Base-by-base conservation (phyloP, 2,113 vertebrate genomes). In the Notiomystis cincta region DNA sequence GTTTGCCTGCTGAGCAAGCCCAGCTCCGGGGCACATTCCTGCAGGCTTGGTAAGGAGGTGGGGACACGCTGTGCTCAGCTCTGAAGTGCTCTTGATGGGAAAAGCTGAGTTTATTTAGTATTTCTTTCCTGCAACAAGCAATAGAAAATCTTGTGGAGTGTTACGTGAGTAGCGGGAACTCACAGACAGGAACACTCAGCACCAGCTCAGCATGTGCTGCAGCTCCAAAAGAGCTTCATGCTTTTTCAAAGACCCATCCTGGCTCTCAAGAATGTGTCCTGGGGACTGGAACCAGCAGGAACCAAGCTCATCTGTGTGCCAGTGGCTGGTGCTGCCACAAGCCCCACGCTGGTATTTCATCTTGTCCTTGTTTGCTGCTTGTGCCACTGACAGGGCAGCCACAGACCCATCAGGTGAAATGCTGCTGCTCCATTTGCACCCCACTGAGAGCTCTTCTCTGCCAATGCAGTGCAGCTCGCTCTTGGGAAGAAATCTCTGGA, bases 181-280 rank as follows among this genome's bases (percentile, higher is more conserved):
- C 73, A 13, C 45, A 44, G 80, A 9, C 40, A 48, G 25, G 5
- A n/a, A 23, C 2, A 21, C 30, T 67, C 13, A 18, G 35, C 4
- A 3, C 15, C 45, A 53, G 81, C 28, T 73, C 64, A 31, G 50
- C 25, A 4, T 20, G 28, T 1, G 6, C 35, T 54, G 17, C 0
- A 0, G 23, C 57, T 90, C 16, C 0, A 30, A 35, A 45, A 18
- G 44, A 60, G 67, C 42, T 40, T 50, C 0, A 2, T 15, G 37
- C n/a, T 33, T 25, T 53, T 40, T 24, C 25, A 9, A 33, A 67
- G 38, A 58, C 15, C 44, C 0, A 0, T 58, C 19, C 40, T 38
- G 40, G 31, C 45, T 17, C 44, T 56, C 1, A 1, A 15, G 53
- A 28, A 67, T 9, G 3, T 15, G 2, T 60, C 23, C 31, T 19